Conservation (phyloP, 2,888 invertebrate genomes). For the Lepetodrilus schrolli region DNA sequence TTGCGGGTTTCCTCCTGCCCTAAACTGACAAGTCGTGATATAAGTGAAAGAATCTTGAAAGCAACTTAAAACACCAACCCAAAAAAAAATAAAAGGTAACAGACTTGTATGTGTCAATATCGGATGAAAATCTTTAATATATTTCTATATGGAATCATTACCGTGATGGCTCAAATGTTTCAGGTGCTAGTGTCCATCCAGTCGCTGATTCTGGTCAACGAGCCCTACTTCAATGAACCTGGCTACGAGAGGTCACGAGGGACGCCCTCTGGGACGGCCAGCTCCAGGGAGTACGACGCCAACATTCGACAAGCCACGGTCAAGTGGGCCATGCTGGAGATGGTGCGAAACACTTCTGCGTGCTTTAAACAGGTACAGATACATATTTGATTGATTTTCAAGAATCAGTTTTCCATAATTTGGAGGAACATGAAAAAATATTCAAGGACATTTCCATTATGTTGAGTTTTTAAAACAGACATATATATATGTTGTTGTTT, state of each 20-base stretch:
- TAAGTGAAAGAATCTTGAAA: too few relatives aligned
- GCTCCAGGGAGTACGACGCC: slow-evolving; percentile 94
- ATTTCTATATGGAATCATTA: background rate
- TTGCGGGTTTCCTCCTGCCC: too few relatives aligned
- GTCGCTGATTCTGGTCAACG: slow-evolving; percentile 75
- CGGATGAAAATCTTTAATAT: background rate
- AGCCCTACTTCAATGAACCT: slow-evolving; percentile 77
- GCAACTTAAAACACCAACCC: too few relatives aligned
- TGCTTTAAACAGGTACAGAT: slow-evolving; percentile 80
- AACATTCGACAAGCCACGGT: slow-evolving; percentile 96
- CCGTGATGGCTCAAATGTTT: slow-evolving; percentile 27
- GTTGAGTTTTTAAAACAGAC: too few relatives aligned
- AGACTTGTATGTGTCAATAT: background rate
- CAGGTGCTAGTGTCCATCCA: slow-evolving; percentile 76
- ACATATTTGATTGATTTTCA: too few relatives aligned
- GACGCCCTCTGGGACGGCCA: slow-evolving; percentile 84
- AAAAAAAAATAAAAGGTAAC: background rate
- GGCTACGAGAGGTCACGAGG: slow-evolving; percentile 76
- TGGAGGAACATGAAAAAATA: too few relatives aligned
- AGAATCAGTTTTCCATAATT: too few relatives aligned
- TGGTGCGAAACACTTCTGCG: slow-evolving; percentile 89
- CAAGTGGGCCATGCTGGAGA: slow-evolving; percentile 97
- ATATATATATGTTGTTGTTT: background rate
- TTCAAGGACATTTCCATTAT: too few relatives aligned
- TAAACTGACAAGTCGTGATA: too few relatives aligned